Evolutionary conservation across 2,113 vertebrate species (phyloP), one percentile per base, ranked within the genome.

Genomic region (Phycodurus eques): DNA sequence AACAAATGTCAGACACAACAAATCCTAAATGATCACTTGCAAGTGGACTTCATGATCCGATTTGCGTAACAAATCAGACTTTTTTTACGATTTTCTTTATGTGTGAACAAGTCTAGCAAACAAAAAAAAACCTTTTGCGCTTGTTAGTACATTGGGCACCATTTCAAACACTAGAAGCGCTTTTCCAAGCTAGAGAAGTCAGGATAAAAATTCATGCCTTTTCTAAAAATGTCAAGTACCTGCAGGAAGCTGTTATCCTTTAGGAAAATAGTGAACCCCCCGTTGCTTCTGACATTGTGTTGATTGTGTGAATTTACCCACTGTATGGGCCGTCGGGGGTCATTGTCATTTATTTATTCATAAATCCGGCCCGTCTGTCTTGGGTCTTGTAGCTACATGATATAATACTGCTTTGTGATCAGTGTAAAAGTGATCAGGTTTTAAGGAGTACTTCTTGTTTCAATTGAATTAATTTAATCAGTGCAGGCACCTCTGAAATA

Each of bases 291-390:
- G 20, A 43, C 62, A 5, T 44, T 44, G 19, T 65, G 42, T 65
- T 44, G 63, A 44, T 22, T 7, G 63, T 46, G 42, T 65, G 20
- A 65, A 65, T 44, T 65, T 44, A 44, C 19, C 39, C 62, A 64
- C 62, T 22, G 15, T 39, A 8, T 39, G 33, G 60, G 60, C 60
- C 8, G 17, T 14, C 6, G 43, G 63, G 42, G 42, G 13, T 46
- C 63, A 44, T 65, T 46, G 42, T 22, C 12, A 44, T 65, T 44
- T 65, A 65, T 65, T 44, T 44, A 65, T 46, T 65, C 42, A 44
- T 44, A n/a, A 44, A 65, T 65, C 62, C n/a, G 6, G n/a, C 42
- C 42, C 9, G 5, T 22, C 42, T 14, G 17, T 9, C 42, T 44
- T 14, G 63, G 42, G 20, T 22, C n/a, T 22, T 44, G 11, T 44